Evolutionary conservation across 37 sponge, comb jelly and placozoan genomes (phyloP).

Genomic region (Aplysina aerophoba): DNA sequence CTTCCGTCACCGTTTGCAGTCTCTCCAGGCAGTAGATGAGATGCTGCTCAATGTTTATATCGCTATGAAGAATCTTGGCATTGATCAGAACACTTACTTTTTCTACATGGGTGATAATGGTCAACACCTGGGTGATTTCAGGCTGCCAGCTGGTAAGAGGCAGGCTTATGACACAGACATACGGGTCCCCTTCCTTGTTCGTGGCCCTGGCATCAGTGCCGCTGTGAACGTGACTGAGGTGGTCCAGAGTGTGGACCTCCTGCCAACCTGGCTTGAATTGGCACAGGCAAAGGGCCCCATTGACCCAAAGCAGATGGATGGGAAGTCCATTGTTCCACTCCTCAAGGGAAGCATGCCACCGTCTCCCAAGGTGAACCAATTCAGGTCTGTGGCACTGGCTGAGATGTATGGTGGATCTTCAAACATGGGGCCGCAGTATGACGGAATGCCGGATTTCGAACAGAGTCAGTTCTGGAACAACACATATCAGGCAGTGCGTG

Average conservation of each 20-base stretch:
- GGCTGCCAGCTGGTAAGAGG: conserved; percentile 73
- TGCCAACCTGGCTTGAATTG: conserved; percentile 75
- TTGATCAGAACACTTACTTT: conserved; percentile 58
- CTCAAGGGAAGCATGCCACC: background rate
- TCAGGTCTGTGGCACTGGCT: conserved; percentile 58
- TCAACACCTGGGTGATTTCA: conserved; percentile 73
- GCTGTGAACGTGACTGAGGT: conserved; percentile 57
- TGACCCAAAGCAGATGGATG: conserved; percentile 49
- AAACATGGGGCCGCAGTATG: conserved; percentile 61
- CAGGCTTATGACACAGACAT: conserved; percentile 79
- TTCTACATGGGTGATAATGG: conserved; percentile 85
- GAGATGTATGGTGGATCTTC: conserved; percentile 83
- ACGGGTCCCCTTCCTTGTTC: conserved; percentile 63
- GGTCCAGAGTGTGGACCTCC: conserved; percentile 65
- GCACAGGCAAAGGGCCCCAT: conserved; percentile 29
- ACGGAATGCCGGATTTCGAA: conserved; percentile 54
- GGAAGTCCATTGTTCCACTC: conserved; percentile 57
- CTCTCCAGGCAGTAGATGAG: conserved; percentile 77
- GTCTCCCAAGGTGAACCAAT: conserved; percentile 41
- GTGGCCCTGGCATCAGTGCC: conserved; percentile 66
- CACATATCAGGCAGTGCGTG: conserved; percentile 69
- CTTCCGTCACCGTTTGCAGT: conserved; percentile 53
- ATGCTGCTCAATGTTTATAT: conserved; percentile 48
- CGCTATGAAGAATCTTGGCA: conserved; percentile 38
- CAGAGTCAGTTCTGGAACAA: conserved; percentile 74